These are phyloP conservation scores for Caenorhabditis sinica DNA, from an alignment of 2,888 invertebrate genomes.

Conservation along the genomic window DNA sequence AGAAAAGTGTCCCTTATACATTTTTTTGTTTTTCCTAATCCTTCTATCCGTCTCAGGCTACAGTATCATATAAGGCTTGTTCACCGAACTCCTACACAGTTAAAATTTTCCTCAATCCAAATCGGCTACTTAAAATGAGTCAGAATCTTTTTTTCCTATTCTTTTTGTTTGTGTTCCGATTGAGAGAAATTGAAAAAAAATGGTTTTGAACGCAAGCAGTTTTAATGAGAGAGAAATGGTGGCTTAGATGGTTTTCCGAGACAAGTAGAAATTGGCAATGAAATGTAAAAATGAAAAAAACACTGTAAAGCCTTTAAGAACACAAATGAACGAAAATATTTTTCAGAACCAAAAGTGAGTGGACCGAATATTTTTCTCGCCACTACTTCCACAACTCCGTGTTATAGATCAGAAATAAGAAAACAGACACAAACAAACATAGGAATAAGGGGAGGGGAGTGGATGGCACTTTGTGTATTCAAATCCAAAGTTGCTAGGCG, in stretches of 20 bases:
- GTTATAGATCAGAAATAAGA: slow-evolving; percentile 33
- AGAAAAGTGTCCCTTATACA: too few species aligned
- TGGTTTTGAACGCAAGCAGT: not conserved
- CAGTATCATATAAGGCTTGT: too few species aligned
- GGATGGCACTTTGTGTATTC: slow-evolving; percentile 47
- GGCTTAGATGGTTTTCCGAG: not conserved
- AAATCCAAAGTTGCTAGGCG: slow-evolving; percentile 47
- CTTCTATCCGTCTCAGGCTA: too few species aligned
- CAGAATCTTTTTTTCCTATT: too few species aligned
- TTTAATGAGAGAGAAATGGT: not conserved
- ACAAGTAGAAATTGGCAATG: not conserved
- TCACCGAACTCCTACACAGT: too few species aligned
- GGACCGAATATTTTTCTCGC: too few species aligned
- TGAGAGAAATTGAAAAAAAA: slow-evolving; percentile 6
- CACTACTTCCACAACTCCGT: not conserved
- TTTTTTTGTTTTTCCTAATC: too few species aligned
- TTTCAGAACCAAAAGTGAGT: not conserved
- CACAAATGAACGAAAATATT: not conserved
- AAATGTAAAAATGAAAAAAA: not conserved
- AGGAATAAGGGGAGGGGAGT: not conserved
- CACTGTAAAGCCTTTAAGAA: slow-evolving; percentile 18
- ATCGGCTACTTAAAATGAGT: too few species aligned
- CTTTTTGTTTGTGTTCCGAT: slow-evolving; percentile 20
- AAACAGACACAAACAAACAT: slow-evolving; percentile 32
- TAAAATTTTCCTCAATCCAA: too few species aligned